These are phyloP conservation scores for Threskiornis aethiopicus DNA, from an alignment of 2,797 vertebrate genomes.

Conservation along the genomic window DNA sequence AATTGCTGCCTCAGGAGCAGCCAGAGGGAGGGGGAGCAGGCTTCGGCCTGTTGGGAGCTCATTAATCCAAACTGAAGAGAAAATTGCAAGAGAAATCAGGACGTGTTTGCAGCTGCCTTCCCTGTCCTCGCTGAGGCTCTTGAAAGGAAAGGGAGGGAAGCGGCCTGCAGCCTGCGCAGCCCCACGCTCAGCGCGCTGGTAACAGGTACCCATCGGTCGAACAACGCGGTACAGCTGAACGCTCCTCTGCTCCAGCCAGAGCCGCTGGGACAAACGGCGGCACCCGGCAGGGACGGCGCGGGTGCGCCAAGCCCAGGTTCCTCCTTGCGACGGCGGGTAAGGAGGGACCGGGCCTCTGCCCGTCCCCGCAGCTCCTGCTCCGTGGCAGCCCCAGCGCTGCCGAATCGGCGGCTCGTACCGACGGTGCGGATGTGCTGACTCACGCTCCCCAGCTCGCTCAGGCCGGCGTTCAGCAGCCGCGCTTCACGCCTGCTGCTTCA, in stretches of 20 bases:
- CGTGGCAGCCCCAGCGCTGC: neutral
- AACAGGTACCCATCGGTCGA: neutral
- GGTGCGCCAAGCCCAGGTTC: neutral
- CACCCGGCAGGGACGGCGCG: accelerated
- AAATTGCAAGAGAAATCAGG: neutral
- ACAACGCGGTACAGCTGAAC: accelerated
- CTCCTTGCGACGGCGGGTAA: accelerated
- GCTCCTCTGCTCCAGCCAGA: neutral
- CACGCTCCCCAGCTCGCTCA: neutral
- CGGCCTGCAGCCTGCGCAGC: neutral
- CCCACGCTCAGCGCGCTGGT: neutral
- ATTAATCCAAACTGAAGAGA: neutral
- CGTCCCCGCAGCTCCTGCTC: neutral
- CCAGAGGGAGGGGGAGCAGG: neutral
- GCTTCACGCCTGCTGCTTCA: neutral
- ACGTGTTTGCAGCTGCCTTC: neutral
- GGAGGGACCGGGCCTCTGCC: neutral
- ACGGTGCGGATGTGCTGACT: neutral
- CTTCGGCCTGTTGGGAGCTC: neutral
- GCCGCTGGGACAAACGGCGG: accelerated
- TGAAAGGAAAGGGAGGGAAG: too few relatives aligned
- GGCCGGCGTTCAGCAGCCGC: neutral
- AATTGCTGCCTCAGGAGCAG: neutral
- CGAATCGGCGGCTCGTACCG: neutral
- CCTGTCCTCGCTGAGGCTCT: neutral